Base-by-base conservation (phyloP, 1,140 invertebrate species). In the Brevipalpus yothersi region DNA sequence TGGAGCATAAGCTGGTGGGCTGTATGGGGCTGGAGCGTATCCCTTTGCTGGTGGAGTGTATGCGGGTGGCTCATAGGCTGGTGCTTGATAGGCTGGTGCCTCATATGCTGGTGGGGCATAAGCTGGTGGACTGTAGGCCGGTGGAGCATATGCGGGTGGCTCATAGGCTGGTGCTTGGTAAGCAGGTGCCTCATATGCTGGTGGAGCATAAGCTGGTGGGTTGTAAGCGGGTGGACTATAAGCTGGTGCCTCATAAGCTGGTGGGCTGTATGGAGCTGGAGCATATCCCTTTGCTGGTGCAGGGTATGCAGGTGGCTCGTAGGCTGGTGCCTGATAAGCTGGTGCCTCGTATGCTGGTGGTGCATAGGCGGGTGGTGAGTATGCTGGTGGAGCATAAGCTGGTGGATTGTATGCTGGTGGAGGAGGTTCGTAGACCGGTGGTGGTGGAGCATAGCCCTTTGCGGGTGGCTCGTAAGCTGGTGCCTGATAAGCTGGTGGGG, bases 41-140 rank as follows among this genome's bases (percentile, higher is more conserved):
- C 23, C 40, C 15, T 11, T 40, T 9, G 4, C 39, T 58, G 53
- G 53, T n/a, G n/a, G n/a, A n/a, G n/a, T n/a, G n/a, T 58, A 13
- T 15, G 21, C 21, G 3, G 40, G 58, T 51, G 58, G 2, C 23
- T 53, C 42, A 13, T 59, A 59, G 15, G 58, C 58, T 15, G 59
- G 59, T 19, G 54, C 54, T 40, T 56, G 54, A 17, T 56, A 56
- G 10, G 54, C 54, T 41, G 57, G 57, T 1, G 41, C 41, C 31
- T 58, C 47, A 12, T 58, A 58, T 17, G 57, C 57, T 19, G 59
- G 59, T 41, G 49, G 19, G n/a, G n/a, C 53, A 31, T 60, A 60
- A 13, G 59, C 9, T 5, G 54, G 31, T 1, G 53, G 23, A 10
- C 19, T 11, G 53, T 54, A 54, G 7, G 54, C 54, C 0, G 59